Evolutionary conservation across 2,113 vertebrate genomes (phyloP).

Genomic region (Mesembrinibis cayennensis): DNA sequence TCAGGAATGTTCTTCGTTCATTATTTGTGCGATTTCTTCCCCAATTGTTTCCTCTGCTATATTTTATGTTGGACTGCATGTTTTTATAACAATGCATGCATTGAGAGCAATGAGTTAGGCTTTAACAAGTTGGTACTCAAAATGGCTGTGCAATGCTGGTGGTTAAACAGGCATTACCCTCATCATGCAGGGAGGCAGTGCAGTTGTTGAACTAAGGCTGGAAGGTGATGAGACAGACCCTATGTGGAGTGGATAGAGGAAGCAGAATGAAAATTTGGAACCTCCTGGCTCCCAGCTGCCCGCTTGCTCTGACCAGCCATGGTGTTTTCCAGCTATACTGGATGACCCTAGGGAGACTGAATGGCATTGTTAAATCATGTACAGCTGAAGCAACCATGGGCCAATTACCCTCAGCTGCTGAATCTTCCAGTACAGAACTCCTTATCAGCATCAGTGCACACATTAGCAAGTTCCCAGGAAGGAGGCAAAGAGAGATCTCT

Average conservation of each 20-base stretch:
- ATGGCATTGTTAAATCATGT: not conserved
- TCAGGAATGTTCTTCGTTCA: not conserved
- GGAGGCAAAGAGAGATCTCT: not conserved
- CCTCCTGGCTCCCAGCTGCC: not conserved
- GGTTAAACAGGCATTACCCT: not conserved
- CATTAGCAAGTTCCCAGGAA: not conserved
- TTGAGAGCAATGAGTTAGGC: not conserved
- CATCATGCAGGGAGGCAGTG: not conserved
- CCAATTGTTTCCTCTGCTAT: not conserved
- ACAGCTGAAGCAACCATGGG: not conserved
- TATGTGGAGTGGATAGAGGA: accelerated
- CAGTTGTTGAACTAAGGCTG: not conserved
- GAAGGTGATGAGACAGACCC: not conserved
- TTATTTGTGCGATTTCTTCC: not conserved
- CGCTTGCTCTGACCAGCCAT: not conserved
- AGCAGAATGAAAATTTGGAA: not conserved
- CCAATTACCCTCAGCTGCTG: not conserved
- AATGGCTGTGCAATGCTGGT: not conserved
- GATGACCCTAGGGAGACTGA: not conserved
- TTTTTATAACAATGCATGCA: not conserved
- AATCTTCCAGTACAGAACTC: not conserved
- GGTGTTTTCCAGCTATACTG: not conserved
- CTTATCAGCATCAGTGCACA: not conserved
- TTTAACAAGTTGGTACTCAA: not conserved
- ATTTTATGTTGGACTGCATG: not conserved